phyloP scores from a whole-genome alignment of 2,113 vertebrate species.

The Bos taurus region DNA sequence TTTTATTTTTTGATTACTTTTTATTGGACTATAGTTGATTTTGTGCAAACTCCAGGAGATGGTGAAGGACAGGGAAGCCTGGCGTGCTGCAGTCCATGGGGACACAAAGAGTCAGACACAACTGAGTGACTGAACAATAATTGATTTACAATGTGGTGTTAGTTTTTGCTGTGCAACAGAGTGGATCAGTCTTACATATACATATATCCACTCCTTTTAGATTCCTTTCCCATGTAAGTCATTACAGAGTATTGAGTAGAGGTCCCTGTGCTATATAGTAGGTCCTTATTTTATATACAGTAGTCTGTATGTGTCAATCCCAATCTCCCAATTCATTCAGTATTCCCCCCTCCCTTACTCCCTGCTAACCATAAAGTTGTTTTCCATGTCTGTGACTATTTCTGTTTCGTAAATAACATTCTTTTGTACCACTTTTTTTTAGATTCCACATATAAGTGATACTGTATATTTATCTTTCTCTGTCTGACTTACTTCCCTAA shows the following conservation, averaged over 20 bases:
- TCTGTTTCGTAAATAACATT: not conserved
- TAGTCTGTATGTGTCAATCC: not conserved
- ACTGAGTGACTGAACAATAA: not conserved
- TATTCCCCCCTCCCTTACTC: not conserved
- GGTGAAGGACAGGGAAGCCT: not conserved
- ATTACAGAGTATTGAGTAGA: not conserved
- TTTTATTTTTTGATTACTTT: not conserved
- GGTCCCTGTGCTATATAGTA: no score
- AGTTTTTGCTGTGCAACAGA: not conserved
- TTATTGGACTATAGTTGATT: not conserved
- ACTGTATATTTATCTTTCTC: not conserved
- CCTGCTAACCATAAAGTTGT: not conserved
- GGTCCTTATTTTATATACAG: not conserved
- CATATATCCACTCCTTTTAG: not conserved
- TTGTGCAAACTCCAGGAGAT: not conserved
- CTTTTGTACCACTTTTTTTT: not conserved
- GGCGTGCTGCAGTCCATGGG: not conserved
- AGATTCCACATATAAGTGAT: not conserved
- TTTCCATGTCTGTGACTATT: not conserved
- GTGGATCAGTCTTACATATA: not conserved
- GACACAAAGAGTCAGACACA: not conserved
- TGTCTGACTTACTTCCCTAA: not conserved
- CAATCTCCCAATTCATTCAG: not conserved
- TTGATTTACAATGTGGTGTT: not conserved
- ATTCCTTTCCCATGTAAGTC: not conserved